Evolutionary conservation across 1,140 invertebrate species (phyloP).

Genomic region (Colletes gigas): DNA sequence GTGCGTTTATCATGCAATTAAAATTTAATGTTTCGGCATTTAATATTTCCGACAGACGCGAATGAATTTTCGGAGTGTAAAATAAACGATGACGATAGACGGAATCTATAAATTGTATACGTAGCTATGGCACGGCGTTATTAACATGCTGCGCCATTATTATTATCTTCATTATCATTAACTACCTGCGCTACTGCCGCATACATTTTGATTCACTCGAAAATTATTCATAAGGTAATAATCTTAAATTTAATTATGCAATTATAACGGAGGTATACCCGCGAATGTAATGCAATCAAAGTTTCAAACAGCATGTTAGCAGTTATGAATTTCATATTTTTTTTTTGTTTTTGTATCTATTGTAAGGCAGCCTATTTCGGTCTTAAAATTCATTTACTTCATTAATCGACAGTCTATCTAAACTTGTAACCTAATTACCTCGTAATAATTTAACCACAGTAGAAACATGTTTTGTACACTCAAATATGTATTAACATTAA

Average conservation of each 20-base stretch:
- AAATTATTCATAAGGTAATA: slow-evolving; percentile 23
- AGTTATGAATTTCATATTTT: slow-evolving; percentile 36
- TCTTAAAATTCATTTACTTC: slow-evolving; percentile 31
- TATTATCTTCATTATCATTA: slow-evolving; percentile 23
- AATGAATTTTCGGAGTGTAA: background rate
- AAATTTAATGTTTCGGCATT: background rate
- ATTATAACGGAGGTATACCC: background rate
- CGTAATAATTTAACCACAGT: slow-evolving; percentile 39
- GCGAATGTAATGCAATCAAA: slow-evolving; percentile 28
- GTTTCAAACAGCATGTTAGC: slow-evolving; percentile 1
- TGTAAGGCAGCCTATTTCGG: slow-evolving; percentile 58
- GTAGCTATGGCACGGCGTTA: slow-evolving; percentile 29
- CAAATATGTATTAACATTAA: slow-evolving; percentile 46
- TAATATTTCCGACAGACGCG: background rate
- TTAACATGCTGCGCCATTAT: slow-evolving; percentile 10
- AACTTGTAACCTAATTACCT: slow-evolving; percentile 34
- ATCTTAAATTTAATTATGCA: slow-evolving; percentile 26
- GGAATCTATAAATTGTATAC: background rate
- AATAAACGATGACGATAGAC: slow-evolving; percentile 20
- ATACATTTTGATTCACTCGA: slow-evolving; percentile 38
- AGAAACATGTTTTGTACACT: slow-evolving; percentile 49
- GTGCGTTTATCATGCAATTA: slow-evolving; percentile 36
- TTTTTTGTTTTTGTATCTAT: slow-evolving; percentile 40
- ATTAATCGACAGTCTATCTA: slow-evolving; percentile 42
- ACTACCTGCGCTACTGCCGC: slow-evolving; percentile 12